phyloP scores from a whole-genome alignment of 2,888 invertebrate genomes.

The Ennomos fuscantarius region DNA sequence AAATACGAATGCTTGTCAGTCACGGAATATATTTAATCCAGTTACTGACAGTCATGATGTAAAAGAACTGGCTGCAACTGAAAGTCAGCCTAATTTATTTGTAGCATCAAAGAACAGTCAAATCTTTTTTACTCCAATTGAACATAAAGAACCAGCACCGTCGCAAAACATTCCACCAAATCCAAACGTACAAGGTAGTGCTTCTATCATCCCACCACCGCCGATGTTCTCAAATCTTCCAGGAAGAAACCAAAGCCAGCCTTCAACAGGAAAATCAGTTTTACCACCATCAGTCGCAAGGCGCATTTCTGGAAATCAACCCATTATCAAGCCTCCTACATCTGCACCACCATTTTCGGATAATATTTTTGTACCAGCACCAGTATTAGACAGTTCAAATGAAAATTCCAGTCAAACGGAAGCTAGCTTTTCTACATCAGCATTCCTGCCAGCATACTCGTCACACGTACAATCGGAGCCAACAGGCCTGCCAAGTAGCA shows the following conservation, averaged over 20 bases:
- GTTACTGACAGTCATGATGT: constrained; percentile 14
- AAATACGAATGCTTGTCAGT: constrained; percentile 25
- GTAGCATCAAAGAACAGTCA: constrained; percentile 10
- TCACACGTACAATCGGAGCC: constrained; percentile 3
- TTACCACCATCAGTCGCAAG: constrained; percentile 77
- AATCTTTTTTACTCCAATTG: constrained; percentile 25
- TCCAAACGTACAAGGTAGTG: constrained; percentile 23
- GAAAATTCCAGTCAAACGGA: constrained; percentile 6
- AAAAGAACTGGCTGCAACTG: constrained; percentile 3
- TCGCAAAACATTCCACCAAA: constrained; percentile 18
- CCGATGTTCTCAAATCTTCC: constrained; percentile 69
- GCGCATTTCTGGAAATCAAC: constrained; percentile 66
- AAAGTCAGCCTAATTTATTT: constrained; percentile 32
- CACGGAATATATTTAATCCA: constrained; percentile 42
- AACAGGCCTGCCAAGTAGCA: not conserved
- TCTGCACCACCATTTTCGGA: constrained; percentile 45
- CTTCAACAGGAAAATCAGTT: constrained; percentile 56
- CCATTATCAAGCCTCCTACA: constrained; percentile 59
- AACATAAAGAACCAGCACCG: constrained; percentile 25
- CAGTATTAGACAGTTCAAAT: constrained; percentile 30
- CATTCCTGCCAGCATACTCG: constrained; percentile 10
- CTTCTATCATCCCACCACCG: constrained; percentile 70
- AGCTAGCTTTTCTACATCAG: constrained; percentile 7
- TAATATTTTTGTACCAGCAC: constrained; percentile 66
- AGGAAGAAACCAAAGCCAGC: constrained; percentile 47